A percentile compares a stretch with the other conserved stretches of the same genome.
Conservation (phyloP, 2,888 invertebrate species). For the Lepidocyrtinus sp. region DNA sequence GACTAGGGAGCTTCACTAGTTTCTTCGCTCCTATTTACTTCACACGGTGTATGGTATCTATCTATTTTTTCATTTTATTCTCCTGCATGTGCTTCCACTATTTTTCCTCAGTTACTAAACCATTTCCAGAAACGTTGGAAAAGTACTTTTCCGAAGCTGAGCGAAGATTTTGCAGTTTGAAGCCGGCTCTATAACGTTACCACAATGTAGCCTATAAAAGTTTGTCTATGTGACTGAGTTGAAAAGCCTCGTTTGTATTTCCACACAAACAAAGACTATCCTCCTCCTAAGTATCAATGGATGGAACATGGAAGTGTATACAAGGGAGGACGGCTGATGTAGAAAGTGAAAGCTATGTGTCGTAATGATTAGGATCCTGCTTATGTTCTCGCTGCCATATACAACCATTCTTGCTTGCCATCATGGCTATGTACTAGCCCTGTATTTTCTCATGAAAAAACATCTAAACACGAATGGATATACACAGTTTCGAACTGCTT, state of each 20-base stretch:
- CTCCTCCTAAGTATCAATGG: too few species aligned
- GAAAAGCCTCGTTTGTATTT: background rate
- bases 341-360: too few species aligned
- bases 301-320: background rate
- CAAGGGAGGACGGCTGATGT: slow-evolving; percentile 12
- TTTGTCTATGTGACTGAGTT: too few species aligned
- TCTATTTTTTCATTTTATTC: too few species aligned
- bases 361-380: background rate
- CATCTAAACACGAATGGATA: background rate
- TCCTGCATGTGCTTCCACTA: too few species aligned
- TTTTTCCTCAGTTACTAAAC: background rate
- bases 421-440: background rate
- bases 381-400: background rate
- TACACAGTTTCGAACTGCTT: background rate
- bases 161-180: slow-evolving; percentile 24
- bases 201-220: too few species aligned
- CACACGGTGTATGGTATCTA: background rate
- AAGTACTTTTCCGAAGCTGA: slow-evolving; percentile 35
- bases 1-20: background rate
- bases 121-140: too few species aligned
- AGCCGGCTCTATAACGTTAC: slow-evolving; percentile 36
- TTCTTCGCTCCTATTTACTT: background rate
- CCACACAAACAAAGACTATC: too few species aligned
- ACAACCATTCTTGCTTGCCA: background rate
- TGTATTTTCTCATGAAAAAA: background rate